Percentiles rank a stretch among this genome's conserved stretches.
phyloP scores from a whole-genome alignment of 2,113 vertebrate species.

The Sorex araneus region DNA sequence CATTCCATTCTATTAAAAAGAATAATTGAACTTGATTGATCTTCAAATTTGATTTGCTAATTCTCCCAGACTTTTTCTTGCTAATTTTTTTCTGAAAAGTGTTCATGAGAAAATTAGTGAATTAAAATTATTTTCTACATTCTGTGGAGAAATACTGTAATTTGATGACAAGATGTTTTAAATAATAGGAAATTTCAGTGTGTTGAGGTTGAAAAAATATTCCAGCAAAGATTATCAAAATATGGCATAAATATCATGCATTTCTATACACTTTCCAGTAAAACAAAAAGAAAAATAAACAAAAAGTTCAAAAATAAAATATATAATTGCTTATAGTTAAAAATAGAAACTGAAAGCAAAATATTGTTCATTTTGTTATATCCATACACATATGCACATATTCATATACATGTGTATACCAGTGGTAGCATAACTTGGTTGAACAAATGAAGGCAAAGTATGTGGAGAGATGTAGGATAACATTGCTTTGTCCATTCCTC shows the following conservation, averaged over 20 bases:
- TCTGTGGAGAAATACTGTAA: not conserved
- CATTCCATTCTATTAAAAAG: conserved; percentile 58
- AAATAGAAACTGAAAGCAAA: no score
- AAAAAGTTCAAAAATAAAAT: no score
- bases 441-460: no score
- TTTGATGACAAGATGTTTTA: conserved; percentile 37
- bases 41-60: conserved; percentile 64
- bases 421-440: no score
- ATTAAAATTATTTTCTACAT: conserved; percentile 61
- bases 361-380: no score
- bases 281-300: not conserved
- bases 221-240: not conserved
- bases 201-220: conserved; percentile 21
- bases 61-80: conserved; percentile 32
- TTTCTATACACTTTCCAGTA: not conserved
- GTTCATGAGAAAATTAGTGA: not conserved
- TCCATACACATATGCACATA: no score
- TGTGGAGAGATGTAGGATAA: no score
- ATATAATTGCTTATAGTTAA: no score
- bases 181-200: not conserved
- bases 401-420: no score
- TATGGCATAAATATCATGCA: not conserved
- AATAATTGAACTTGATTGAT: conserved; percentile 59
- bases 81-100: not conserved
- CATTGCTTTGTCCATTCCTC: no score